Conservation (phyloP, 2,113 vertebrate genomes). For the Pachyramphus minor region DNA sequence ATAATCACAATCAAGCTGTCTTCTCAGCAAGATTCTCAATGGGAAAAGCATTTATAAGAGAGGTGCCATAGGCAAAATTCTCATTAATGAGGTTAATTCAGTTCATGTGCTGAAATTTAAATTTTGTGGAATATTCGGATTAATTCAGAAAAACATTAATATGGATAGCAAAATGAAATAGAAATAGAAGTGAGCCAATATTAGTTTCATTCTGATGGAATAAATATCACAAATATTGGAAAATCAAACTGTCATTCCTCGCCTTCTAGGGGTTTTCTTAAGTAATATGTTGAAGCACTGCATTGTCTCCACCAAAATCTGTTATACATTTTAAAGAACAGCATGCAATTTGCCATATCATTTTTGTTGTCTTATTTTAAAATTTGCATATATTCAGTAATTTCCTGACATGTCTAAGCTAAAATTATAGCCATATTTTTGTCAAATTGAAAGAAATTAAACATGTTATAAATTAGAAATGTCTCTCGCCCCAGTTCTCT, state of each 20-base stretch:
- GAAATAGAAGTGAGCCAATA: constrained; percentile 5
- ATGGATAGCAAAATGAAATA: background rate
- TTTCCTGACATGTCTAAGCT: background rate
- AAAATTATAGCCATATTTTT: constrained; percentile 39
- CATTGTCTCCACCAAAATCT: background rate
- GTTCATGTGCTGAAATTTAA: constrained; percentile 24
- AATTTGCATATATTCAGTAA: background rate
- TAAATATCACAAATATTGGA: background rate
- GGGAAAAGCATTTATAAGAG: background rate
- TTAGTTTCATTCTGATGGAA: constrained; percentile 5
- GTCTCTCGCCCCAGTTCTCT: background rate
- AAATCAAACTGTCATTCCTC: background rate
- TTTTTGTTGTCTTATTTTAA: background rate
- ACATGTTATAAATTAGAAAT: constrained; percentile 18
- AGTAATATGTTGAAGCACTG: background rate
- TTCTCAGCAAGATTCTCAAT: constrained; percentile 25
- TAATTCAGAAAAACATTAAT: constrained; percentile 1
- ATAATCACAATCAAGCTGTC: constrained; percentile 25
- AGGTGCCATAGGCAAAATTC: constrained; percentile 12
- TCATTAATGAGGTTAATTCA: constrained; percentile 44
- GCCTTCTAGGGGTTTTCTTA: background rate
- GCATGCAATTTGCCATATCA: background rate
- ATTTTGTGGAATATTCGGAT: background rate
- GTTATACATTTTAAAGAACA: background rate
- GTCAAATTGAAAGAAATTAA: constrained; percentile 34